Evolutionary conservation across 2,888 invertebrate genomes (phyloP).

Genomic region (Oithona nana): DNA sequence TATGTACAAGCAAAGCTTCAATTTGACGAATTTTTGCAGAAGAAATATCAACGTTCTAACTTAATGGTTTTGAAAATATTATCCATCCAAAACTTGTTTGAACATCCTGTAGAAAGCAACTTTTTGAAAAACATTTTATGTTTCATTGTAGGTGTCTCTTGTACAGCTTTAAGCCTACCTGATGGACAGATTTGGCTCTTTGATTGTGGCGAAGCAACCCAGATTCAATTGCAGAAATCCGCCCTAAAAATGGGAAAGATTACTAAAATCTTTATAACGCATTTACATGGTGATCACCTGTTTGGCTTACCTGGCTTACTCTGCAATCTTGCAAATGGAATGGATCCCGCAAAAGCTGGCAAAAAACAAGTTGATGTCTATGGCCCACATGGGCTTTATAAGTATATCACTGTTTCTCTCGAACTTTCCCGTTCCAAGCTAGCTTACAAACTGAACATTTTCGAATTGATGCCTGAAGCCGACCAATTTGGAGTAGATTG

Average conservation of each 20-base stretch:
- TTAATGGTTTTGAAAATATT: too few relatives aligned
- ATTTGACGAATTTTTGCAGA: too few relatives aligned
- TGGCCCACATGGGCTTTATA: slow-evolving; percentile 29
- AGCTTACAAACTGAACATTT: slow-evolving; percentile 26
- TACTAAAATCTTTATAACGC: slow-evolving; percentile 28
- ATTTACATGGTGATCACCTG: slow-evolving; percentile 33
- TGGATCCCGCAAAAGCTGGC: slow-evolving; percentile 21
- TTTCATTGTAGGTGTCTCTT: too few relatives aligned
- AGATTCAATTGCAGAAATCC: slow-evolving; percentile 29
- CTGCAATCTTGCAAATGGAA: slow-evolving; percentile 27
- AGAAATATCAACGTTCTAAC: too few relatives aligned
- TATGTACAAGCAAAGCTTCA: too few relatives aligned
- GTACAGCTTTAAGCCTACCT: slow-evolving; percentile 23
- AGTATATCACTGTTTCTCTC: slow-evolving; percentile 26
- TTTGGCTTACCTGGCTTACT: slow-evolving; percentile 31
- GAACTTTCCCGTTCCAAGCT: slow-evolving; percentile 26
- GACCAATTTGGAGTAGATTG: slow-evolving; percentile 23
- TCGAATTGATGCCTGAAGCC: slow-evolving; percentile 26
- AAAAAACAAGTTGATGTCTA: slow-evolving; percentile 26
- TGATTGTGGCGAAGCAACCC: slow-evolving; percentile 33
- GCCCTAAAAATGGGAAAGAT: slow-evolving; percentile 21
- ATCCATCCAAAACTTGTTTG: too few relatives aligned
- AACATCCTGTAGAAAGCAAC: too few relatives aligned
- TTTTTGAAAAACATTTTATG: too few relatives aligned
- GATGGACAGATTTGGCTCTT: slow-evolving; percentile 30